Base-by-base conservation (phyloP, 2,888 invertebrate species). In the Ennomos fuscantarius region DNA sequence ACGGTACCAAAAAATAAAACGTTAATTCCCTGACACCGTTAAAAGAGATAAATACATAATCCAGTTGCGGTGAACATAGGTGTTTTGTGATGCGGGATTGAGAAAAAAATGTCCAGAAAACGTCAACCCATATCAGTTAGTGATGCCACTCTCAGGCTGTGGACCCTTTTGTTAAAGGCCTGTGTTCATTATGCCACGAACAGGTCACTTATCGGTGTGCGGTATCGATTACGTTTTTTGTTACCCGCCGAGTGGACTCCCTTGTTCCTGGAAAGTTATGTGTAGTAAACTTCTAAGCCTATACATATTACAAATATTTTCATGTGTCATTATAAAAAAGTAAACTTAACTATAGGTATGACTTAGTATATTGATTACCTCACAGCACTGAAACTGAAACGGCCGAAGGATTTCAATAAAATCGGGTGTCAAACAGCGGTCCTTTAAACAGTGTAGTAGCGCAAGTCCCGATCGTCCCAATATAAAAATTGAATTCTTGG, bases 51-150 rank as follows among this genome's bases (percentile, higher is more conserved):
- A 39, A 57, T 43, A 15, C 48, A 47, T 55, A 47, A 49, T 52
- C 58, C 33, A 42, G 41, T 51, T 44, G 50, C 39, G 33, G 33
- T 10, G 50, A 76, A 63, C 55, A 49, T 53, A 53, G 33, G 47
- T 60, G 56, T 63, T 62, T 63, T 64, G 65, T 65, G 47, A 66
- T 69, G 51, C 59, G 62, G 61, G 66, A 67, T 66, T 68, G 65
- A 51, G 66, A 69, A 68, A 70, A 24, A 72, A 70, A 69, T 62
- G 68, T 73, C 74, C 65, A 68, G 65, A 72, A 78, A 75, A 79
- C 72, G 79, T 83, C 84, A 77, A 81, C 77, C 81, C 73, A 69
- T 69, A 77, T 82, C 82, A 78, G 70, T 76, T 73, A 76, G 63
- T 60, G 67, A 69, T 64, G 67, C 67, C 70, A 68, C 68, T 69